Percentiles rank a stretch among this genome's conserved stretches.
phyloP scores from a whole-genome alignment of 2,113 vertebrate genomes.

The Loxodonta africana region DNA sequence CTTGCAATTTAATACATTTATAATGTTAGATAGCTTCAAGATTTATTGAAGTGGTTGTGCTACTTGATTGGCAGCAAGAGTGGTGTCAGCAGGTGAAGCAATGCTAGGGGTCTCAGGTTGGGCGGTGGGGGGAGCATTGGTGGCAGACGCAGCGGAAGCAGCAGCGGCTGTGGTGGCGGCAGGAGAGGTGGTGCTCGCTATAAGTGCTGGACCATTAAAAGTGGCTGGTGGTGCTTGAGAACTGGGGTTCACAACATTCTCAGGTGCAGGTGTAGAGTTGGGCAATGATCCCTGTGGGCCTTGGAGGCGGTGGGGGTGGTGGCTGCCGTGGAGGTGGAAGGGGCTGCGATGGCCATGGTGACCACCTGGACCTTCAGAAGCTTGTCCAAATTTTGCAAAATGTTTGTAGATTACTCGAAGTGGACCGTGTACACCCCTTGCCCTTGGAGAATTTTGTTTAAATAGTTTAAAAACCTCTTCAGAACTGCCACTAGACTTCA shows the following conservation, averaged over 20 bases:
- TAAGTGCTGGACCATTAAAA: not conserved
- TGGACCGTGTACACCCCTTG: not conserved
- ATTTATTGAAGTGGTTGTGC: not conserved
- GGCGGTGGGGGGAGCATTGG: not conserved
- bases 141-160: fast-evolving
- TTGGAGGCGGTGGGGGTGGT: no score
- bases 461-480: not conserved
- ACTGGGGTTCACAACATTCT: not conserved
- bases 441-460: fast-evolving
- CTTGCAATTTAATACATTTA: not conserved
- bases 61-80: no score
- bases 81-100: not conserved
- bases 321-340: no score
- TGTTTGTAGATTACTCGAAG: fast-evolving
- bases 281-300: fast-evolving
- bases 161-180: no score
- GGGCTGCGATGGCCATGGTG: fast-evolving
- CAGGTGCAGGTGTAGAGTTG: not conserved
- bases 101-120: not conserved
- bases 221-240: not conserved
- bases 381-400: not conserved
- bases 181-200: not conserved
- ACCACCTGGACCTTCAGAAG: not conserved
- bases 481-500: not conserved
- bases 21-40: not conserved